Evolutionary conservation across 53 echinoderm and acorn worm species (phyloP).

Genomic region (Astropecten irregularis): DNA sequence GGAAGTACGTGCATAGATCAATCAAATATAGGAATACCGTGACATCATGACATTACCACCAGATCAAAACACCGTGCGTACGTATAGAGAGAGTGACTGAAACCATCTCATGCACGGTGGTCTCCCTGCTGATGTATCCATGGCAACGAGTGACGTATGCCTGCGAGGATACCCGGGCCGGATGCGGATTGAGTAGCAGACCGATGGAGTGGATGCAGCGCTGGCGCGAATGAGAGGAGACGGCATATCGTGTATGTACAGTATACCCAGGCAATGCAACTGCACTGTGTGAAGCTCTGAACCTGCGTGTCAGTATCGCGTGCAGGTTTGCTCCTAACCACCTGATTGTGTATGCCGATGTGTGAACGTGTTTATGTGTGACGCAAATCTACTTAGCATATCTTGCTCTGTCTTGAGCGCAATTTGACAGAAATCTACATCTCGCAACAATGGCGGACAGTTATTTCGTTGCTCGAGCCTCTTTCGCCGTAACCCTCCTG

Average conservation of each 20-base stretch:
- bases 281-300: not conserved
- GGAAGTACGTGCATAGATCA: slow-evolving; percentile 8
- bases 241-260: too few relatives aligned
- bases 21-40: slow-evolving; percentile 6
- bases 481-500: not conserved
- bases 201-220: too few relatives aligned
- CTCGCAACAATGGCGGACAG: slow-evolving; percentile 28
- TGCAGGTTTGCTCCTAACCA: too few relatives aligned
- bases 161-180: slow-evolving; percentile 8
- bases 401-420: not conserved
- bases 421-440: not conserved
- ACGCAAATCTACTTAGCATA: slow-evolving; percentile 37
- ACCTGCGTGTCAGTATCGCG: not conserved
- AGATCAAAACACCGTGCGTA: too few relatives aligned
- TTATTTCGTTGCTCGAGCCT: not conserved
- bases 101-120: not conserved
- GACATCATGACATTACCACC: too few relatives aligned
- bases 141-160: slow-evolving; percentile 48
- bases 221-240: not conserved
- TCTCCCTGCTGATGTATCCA: not conserved
- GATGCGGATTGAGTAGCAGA: not conserved
- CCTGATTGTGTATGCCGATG: too few relatives aligned
- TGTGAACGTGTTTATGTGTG: too few relatives aligned
- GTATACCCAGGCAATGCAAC: too few relatives aligned
- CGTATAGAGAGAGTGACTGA: too few relatives aligned